These are phyloP conservation scores for Drosophila takahashii DNA, from an alignment of 1,140 invertebrate genomes.

Conservation along the genomic window DNA sequence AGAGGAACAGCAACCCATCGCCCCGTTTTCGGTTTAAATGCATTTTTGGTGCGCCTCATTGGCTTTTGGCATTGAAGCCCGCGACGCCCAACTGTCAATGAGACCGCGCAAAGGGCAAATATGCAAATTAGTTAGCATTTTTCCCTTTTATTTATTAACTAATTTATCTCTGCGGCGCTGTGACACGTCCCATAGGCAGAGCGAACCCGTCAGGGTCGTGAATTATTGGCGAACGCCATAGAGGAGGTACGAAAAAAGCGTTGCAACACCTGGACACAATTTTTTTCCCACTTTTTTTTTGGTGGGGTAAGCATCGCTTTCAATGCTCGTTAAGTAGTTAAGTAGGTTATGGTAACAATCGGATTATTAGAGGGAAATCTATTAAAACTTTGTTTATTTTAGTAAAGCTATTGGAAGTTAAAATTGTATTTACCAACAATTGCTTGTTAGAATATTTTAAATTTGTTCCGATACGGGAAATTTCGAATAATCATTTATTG, in stretches of 20 bases:
- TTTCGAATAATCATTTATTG: too few relatives aligned
- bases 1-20: not conserved
- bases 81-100: constrained; percentile 64
- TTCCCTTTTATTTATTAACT: constrained; percentile 78
- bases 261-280: constrained; percentile 78
- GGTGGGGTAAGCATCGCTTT: constrained; percentile 29
- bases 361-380: constrained; percentile 3
- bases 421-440: too few relatives aligned
- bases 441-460: too few relatives aligned
- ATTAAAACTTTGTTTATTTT: not conserved
- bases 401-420: too few relatives aligned
- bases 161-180: constrained; percentile 77
- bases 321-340: constrained; percentile 54
- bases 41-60: constrained; percentile 81
- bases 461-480: too few relatives aligned
- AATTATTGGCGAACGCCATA: constrained; percentile 69
- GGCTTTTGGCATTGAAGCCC: constrained; percentile 68
- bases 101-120: constrained; percentile 72
- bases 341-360: constrained; percentile 12
- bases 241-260: constrained; percentile 55
- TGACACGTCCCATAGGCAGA: constrained; percentile 72
- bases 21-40: constrained; percentile 58
- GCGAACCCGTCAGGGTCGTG: constrained; percentile 67
- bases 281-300: constrained; percentile 37
- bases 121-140: constrained; percentile 79